phyloP scores from a whole-genome alignment of 2,888 invertebrate genomes.

The Taphrorychus bicolor region DNA sequence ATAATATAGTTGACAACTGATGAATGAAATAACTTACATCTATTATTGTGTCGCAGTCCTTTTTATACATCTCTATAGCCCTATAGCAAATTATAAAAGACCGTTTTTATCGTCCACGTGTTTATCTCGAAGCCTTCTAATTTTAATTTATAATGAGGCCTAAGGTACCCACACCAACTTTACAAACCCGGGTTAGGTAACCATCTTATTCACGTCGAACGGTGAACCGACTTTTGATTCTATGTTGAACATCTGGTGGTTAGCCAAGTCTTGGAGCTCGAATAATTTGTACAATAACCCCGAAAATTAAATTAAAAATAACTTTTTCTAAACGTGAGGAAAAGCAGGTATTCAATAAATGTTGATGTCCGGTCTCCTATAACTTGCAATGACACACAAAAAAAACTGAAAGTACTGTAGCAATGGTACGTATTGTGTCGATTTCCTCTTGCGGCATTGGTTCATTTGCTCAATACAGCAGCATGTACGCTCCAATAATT shows the following conservation, averaged over 20 bases:
- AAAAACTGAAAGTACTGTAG: neutral
- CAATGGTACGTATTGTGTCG: neutral
- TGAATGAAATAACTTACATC: too few species aligned
- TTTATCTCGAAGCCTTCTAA: neutral
- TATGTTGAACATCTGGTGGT: neutral
- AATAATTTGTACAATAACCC: neutral
- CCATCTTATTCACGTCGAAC: neutral
- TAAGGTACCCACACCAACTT: neutral
- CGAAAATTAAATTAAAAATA: neutral
- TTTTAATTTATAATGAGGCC: neutral
- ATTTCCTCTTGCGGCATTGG: neutral
- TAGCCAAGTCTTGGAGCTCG: neutral
- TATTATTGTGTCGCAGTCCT: too few species aligned
- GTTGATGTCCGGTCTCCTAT: too few species aligned
- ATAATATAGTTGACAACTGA: too few species aligned
- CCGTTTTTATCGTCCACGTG: neutral
- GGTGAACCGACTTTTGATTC: neutral
- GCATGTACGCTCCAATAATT: constrained; percentile 1
- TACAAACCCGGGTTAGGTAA: neutral
- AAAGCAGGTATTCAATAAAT: too few species aligned
- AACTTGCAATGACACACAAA: neutral
- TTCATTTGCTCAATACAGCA: neutral
- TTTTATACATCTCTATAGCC: too few species aligned
- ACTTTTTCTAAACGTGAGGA: neutral
- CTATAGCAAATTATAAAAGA: neutral